phyloP scores from a whole-genome alignment of 2,888 invertebrate genomes.

The Andrena bucephala region DNA sequence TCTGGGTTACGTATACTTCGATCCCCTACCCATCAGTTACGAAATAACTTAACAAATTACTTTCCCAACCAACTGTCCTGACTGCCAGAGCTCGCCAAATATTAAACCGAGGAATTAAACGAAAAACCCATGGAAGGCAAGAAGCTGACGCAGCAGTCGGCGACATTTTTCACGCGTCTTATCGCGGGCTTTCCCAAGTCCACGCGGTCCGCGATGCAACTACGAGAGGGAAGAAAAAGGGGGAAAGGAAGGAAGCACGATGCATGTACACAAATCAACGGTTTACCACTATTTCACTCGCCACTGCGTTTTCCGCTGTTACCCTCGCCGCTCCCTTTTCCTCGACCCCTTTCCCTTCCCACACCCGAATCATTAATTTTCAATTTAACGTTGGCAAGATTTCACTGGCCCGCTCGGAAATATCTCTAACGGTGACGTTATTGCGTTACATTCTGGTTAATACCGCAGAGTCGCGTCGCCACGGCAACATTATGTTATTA shows the following conservation, averaged over 20 bases:
- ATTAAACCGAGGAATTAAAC: constrained; percentile 15
- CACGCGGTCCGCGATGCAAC: not conserved
- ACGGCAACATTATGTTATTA: not conserved
- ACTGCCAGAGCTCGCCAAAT: not conserved
- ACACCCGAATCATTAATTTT: constrained; percentile 9
- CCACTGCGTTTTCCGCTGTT: not conserved
- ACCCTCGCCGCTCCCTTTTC: not conserved
- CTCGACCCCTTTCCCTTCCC: not conserved
- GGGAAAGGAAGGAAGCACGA: constrained; percentile 6
- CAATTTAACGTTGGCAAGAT: not conserved
- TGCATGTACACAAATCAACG: constrained; percentile 42
- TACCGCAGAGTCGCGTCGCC: not conserved
- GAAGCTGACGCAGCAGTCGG: constrained; percentile 19
- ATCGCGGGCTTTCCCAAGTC: constrained; percentile 46
- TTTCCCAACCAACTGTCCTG: not conserved
- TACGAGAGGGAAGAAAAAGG: not conserved
- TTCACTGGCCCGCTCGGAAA: not conserved
- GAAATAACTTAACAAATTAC: too few relatives aligned
- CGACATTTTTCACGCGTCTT: constrained; percentile 44
- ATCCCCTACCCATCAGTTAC: too few relatives aligned
- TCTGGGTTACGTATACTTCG: too few relatives aligned
- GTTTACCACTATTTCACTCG: constrained; percentile 26
- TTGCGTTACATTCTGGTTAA: not conserved
- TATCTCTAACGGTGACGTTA: too few relatives aligned
- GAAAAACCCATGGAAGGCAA: constrained; percentile 1